phyloP scores from a whole-genome alignment of 2,797 vertebrate species.

The Myoxocephalus aenaeus region DNA sequence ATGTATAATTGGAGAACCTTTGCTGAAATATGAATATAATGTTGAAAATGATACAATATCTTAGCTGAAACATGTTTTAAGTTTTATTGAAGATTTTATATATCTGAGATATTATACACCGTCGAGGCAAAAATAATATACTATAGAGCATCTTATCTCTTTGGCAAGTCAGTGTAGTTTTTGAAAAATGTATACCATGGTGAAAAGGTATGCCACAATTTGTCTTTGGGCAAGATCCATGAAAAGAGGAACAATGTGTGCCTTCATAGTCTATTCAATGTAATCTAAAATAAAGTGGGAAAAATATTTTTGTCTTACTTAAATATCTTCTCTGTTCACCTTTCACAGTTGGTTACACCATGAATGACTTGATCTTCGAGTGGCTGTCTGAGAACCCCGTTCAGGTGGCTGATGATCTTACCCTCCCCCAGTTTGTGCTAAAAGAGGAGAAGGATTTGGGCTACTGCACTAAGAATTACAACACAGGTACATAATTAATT shows the following conservation, averaged over 20 bases:
- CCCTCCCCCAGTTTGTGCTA: slow-evolving; percentile 94
- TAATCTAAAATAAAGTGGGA: background rate
- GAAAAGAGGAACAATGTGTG: background rate
- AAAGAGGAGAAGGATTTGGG: slow-evolving; percentile 94
- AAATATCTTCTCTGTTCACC: slow-evolving; percentile 27
- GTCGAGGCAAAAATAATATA: background rate
- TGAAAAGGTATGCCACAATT: background rate
- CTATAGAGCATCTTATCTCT: background rate
- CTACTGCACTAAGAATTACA: slow-evolving; percentile 95
- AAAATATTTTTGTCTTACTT: slow-evolving; percentile 6
- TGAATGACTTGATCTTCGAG: slow-evolving; percentile 96
- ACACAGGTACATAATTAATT: slow-evolving; percentile 86
- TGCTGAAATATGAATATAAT: background rate
- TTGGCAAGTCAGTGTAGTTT: background rate
- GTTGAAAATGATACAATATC: background rate
- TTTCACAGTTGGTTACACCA: slow-evolving; percentile 93
- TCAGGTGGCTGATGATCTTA: slow-evolving; percentile 95
- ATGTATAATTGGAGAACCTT: background rate
- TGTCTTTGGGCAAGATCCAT: background rate
- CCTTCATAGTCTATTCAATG: background rate
- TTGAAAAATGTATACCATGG: background rate
- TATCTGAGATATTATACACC: background rate
- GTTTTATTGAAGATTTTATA: background rate
- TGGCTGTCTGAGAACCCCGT: slow-evolving; percentile 92
- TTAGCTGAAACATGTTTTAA: background rate